Evolutionary conservation across 2,797 vertebrate species (phyloP).

Genomic region (Poeciliopsis presidionis): DNA sequence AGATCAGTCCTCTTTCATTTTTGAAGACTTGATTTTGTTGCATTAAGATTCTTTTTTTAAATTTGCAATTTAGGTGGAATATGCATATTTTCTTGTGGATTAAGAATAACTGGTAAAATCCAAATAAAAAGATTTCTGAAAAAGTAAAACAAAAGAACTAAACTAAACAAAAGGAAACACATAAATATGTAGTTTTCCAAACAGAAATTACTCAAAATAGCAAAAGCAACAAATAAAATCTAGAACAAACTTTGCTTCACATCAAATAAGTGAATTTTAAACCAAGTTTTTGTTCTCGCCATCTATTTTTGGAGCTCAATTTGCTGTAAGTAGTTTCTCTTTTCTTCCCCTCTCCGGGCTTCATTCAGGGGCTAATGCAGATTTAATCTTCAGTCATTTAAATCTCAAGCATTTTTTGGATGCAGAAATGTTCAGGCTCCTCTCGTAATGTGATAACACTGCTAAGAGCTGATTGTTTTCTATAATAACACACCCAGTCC

Average conservation of each 20-base stretch:
- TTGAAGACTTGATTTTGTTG: not conserved
- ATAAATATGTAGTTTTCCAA: not conserved
- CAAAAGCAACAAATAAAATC: not conserved
- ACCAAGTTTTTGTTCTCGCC: not conserved
- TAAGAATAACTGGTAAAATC: not conserved
- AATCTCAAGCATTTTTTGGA: slow-evolving; percentile 44
- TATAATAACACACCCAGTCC: slow-evolving; percentile 45
- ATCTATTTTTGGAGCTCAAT: not conserved
- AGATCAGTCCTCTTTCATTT: not conserved
- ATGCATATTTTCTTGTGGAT: not conserved
- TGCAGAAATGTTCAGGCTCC: slow-evolving; percentile 45
- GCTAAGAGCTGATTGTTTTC: slow-evolving; percentile 53
- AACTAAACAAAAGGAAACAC: not conserved
- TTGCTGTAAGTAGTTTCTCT: not conserved
- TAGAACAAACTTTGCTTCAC: not conserved
- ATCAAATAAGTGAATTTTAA: not conserved
- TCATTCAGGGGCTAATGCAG: slow-evolving; percentile 61
- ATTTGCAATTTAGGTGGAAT: not conserved
- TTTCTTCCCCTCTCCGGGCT: slow-evolving; percentile 22
- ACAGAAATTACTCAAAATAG: not conserved
- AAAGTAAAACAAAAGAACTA: not conserved
- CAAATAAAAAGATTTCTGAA: not conserved
- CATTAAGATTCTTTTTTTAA: not conserved
- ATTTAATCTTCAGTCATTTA: slow-evolving; percentile 71
- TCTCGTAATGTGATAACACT: slow-evolving; percentile 49